phyloP scores from a whole-genome alignment of 1,140 invertebrate species.

The Sitobion miscanthi region DNA sequence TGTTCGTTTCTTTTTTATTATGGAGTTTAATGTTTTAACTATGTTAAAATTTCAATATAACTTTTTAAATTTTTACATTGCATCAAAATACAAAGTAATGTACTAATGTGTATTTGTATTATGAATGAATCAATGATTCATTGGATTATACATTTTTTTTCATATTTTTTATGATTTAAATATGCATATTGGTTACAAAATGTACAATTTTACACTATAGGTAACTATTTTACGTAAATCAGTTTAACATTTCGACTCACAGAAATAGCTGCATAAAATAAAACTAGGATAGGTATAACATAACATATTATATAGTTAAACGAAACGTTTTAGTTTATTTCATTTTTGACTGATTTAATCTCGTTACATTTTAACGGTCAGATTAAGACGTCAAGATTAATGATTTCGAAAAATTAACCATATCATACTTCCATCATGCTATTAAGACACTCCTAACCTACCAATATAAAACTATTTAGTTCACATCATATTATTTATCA shows the following conservation, averaged over 20 bases:
- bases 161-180: neutral
- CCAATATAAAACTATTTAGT: constrained; percentile 3
- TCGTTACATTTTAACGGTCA: neutral
- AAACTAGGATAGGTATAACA: neutral
- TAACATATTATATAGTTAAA: neutral
- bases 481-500: neutral
- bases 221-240: neutral
- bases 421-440: neutral
- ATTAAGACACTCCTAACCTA: neutral
- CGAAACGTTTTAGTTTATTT: neutral
- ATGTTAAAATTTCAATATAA: neutral
- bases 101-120: neutral
- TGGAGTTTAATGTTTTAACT: neutral
- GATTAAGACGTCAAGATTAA: neutral
- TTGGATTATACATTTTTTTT: neutral
- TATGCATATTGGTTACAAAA: neutral
- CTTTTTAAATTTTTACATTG: neutral
- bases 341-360: constrained; percentile 23
- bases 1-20: neutral
- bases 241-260: neutral
- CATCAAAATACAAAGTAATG: neutral
- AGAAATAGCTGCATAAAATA: neutral
- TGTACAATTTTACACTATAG: too few species aligned
- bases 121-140: neutral
- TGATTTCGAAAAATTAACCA: neutral